Base-by-base conservation (phyloP, 64 coral and sea anemone genomes). In the Montipora cactus region DNA sequence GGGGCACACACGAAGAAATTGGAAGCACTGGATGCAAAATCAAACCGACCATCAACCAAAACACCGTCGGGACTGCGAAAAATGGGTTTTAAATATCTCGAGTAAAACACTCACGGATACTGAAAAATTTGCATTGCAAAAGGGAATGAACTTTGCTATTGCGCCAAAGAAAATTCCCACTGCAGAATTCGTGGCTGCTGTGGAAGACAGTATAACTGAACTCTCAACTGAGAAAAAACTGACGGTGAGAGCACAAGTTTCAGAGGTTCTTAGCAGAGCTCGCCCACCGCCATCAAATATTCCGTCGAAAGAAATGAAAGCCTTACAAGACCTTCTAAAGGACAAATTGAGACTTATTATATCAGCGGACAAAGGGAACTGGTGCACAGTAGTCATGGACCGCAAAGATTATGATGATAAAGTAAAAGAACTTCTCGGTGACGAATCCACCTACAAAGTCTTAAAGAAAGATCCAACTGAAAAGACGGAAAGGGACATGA, bases 381-480 rank as follows among this genome's bases (percentile, higher is more conserved):
- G 25, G 25, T 49, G 47, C 19, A 87, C 62, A 14, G 84, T 87
- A 73, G 68, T 88, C 69, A 87, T 87, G 84, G 61, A 88, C 19
- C 46, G 15, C 47, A 80, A 80, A 62, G 61, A 87, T 49, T 71
- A 87, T 45, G 61, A 87, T 16, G 84, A 87, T 28, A 28, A 28
- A 28, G 25, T 28, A 28, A 28, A 28, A 28, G 25, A 28, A 28
- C 25, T 28, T 28, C 25, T 28, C 25, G 25, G 25, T 28, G 25
- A 28, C 25, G 25, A 28, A 28, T 28, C 25, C 25, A 28, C 25
- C 25, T 28, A 28, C 25, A 28, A 28, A 28, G 25, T 28, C 25
- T 28, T 28, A 28, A 28, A 28, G 25, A 28, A 28, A 28, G 25
- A 28, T 28, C 25, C 25, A 28, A 28, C 25, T 28, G 25, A 28